phyloP scores from a whole-genome alignment of 1,140 invertebrate species.

The Drosophila kikkawai region DNA sequence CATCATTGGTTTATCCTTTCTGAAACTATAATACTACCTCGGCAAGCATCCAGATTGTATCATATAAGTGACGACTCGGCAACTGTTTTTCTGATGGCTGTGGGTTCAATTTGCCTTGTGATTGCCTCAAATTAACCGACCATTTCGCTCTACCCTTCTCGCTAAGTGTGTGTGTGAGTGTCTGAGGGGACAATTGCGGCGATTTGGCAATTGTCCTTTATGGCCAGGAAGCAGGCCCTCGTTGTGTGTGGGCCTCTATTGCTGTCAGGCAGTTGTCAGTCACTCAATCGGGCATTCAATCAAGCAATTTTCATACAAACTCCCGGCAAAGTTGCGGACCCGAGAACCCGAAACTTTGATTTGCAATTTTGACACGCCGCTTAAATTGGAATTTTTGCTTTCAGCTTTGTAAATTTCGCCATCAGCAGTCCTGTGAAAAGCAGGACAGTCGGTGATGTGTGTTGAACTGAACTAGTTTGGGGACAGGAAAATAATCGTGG shows the following conservation, averaged over 20 bases:
- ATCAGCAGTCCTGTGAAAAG: slow-evolving; percentile 15
- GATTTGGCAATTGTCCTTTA: slow-evolving; percentile 73
- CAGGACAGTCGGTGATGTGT: slow-evolving; percentile 13
- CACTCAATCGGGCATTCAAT: slow-evolving; percentile 77
- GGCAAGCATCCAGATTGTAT: slow-evolving; percentile 3
- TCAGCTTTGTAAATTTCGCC: slow-evolving; percentile 31
- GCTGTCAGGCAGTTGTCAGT: slow-evolving; percentile 48
- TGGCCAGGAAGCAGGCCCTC: not conserved
- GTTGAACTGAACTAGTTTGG: slow-evolving; percentile 15
- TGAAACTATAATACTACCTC: slow-evolving; percentile 43
- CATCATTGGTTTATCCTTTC: slow-evolving; percentile 63
- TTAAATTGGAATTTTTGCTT: slow-evolving; percentile 75
- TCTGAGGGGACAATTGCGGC: slow-evolving; percentile 37
- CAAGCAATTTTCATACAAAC: slow-evolving; percentile 67
- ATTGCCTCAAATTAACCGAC: slow-evolving; percentile 80
- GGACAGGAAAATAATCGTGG: not conserved
- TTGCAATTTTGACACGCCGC: slow-evolving; percentile 75
- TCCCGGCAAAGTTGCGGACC: slow-evolving; percentile 40
- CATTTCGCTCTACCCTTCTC: slow-evolving; percentile 50
- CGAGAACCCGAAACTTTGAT: slow-evolving; percentile 70
- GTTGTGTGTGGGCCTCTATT: not conserved
- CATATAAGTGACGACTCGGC: slow-evolving; percentile 22
- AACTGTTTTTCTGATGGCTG: slow-evolving; percentile 42
- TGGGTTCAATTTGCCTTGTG: slow-evolving; percentile 68
- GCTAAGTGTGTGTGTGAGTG: slow-evolving; percentile 1